Percentiles rank a stretch among this genome's conserved stretches.
Evolutionary conservation across 2,797 vertebrate species (phyloP).

Genomic region (Acestrorhynchus altus): DNA sequence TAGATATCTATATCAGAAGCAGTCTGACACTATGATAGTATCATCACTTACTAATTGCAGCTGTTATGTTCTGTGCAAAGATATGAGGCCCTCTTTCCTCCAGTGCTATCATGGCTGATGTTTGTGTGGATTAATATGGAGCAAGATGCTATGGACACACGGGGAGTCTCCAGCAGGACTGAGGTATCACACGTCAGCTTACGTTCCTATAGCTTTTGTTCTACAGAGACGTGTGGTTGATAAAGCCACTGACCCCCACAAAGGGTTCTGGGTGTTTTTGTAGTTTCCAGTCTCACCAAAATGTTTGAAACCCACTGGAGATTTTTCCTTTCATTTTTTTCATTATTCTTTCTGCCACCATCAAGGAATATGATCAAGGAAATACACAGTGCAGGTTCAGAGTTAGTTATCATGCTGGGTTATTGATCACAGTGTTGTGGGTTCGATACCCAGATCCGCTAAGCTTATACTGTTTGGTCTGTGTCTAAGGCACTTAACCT

Average conservation of each 20-base stretch:
- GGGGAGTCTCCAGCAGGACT: conserved; percentile 72
- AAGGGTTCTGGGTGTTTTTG: background rate
- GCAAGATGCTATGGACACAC: conserved; percentile 77
- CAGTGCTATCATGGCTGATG: conserved; percentile 90
- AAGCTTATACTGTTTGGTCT: no score
- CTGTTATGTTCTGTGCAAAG: conserved; percentile 66
- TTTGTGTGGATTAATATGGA: conserved; percentile 88
- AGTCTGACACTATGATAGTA: background rate
- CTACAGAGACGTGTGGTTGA: background rate
- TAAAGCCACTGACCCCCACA: background rate
- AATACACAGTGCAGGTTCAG: no score
- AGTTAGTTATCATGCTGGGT: no score
- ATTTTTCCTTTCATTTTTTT: no score
- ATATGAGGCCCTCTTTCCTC: conserved; percentile 93
- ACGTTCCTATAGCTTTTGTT: background rate
- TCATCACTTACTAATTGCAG: background rate
- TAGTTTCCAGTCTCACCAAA: background rate
- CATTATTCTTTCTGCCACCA: no score
- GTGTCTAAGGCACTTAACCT: no score
- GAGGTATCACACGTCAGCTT: conserved; percentile 79
- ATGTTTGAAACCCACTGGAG: no score
- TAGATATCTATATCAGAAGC: background rate
- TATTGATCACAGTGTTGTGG: no score
- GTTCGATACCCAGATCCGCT: no score
- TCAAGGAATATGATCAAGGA: no score